phyloP scores from a whole-genome alignment of 2,113 vertebrate genomes.

The Pitta sordida region DNA sequence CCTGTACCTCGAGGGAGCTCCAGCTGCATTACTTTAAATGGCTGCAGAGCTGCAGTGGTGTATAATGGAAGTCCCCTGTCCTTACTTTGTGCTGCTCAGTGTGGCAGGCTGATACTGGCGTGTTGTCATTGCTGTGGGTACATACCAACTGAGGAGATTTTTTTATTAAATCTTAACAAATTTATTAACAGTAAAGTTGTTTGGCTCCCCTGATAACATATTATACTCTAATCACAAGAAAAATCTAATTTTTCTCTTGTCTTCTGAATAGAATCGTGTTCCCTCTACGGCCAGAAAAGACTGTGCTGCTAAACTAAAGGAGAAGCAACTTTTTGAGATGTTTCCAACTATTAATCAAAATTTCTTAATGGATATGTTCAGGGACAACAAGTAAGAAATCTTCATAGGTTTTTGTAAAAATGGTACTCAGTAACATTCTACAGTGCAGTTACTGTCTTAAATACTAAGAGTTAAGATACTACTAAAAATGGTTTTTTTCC shows the following conservation, averaged over 20 bases:
- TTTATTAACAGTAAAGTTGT: not conserved
- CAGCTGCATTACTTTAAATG: not conserved
- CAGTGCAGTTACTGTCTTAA: not conserved
- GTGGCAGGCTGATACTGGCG: not conserved
- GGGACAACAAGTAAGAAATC: constrained; percentile 88
- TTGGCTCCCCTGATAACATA: not conserved
- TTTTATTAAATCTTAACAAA: not conserved
- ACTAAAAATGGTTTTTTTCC: not conserved
- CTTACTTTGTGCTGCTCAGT: not conserved
- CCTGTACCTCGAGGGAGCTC: not conserved
- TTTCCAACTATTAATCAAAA: constrained; percentile 89
- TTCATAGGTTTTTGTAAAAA: not conserved
- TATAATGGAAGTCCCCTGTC: not conserved
- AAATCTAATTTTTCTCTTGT: not conserved
- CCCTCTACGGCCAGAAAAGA: constrained; percentile 79
- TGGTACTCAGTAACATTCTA: not conserved
- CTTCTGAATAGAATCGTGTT: constrained; percentile 76
- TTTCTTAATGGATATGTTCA: constrained; percentile 92
- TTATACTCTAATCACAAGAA: not conserved
- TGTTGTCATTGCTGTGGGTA: not conserved
- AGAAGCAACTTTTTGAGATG: constrained; percentile 85
- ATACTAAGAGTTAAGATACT: not conserved
- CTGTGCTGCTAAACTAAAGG: constrained; percentile 86
- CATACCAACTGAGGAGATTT: not conserved
- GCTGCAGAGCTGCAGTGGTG: not conserved